Percentiles rank a stretch among this genome's conserved stretches.
phyloP scores from a whole-genome alignment of 2,888 invertebrate genomes.

The Onchidella celtica region DNA sequence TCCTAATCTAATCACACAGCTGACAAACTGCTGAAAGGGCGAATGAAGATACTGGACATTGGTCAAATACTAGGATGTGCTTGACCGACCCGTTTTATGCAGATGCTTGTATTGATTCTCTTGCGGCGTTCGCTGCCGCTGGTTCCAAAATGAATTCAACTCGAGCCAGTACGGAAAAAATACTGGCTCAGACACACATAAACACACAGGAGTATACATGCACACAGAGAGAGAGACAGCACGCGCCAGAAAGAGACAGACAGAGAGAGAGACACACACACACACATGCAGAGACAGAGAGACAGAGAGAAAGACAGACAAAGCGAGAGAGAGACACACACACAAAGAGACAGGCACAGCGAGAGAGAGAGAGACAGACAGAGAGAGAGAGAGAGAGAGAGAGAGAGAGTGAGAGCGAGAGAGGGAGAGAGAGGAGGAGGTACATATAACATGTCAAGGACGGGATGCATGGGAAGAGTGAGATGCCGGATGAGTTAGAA shows the following conservation, averaged over 20 bases:
- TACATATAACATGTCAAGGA: too few species aligned
- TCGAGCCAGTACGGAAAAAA: neutral
- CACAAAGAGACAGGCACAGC: neutral
- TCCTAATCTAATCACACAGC: neutral
- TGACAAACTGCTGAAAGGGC: too few species aligned
- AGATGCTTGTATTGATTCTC: too few species aligned
- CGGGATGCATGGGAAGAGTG: too few species aligned
- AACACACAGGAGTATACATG: neutral
- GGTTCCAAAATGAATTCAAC: too few species aligned
- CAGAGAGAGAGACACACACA: neutral
- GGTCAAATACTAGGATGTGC: too few species aligned
- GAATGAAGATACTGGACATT: too few species aligned
- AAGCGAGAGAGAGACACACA: neutral
- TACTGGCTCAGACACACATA: neutral
- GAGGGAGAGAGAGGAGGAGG: neutral
- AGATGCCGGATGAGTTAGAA: too few species aligned
- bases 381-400: neutral
- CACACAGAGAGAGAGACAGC: neutral
- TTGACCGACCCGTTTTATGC: too few species aligned
- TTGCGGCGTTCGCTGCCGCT: too few species aligned
- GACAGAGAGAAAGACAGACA: neutral
- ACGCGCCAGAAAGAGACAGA: neutral
- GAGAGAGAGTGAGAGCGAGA: neutral
- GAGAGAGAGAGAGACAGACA: neutral
- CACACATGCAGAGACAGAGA: neutral